These are phyloP conservation scores for Dendronephthya gigantea DNA, from an alignment of 64 coral and sea anemone species.

Conservation along the genomic window DNA sequence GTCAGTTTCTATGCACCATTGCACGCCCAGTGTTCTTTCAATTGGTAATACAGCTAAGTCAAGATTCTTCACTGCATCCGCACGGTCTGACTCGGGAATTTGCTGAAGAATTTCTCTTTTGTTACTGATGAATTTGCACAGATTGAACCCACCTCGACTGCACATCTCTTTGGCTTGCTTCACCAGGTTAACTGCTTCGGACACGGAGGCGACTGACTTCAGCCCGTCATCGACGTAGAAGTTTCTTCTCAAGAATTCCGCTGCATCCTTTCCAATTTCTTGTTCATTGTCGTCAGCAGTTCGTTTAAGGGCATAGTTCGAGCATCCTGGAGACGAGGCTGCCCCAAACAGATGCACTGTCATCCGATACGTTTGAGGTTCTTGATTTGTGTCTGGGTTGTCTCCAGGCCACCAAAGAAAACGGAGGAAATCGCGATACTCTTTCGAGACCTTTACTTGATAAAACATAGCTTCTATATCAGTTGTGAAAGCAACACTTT, in stretches of 20 bases:
- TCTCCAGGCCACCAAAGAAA: slow-evolving; percentile 29
- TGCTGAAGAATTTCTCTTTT: background rate
- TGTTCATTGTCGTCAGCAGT: slow-evolving; percentile 25
- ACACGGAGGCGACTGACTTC: background rate
- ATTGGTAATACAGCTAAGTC: slow-evolving; percentile 16
- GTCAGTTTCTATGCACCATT: slow-evolving; percentile 23
- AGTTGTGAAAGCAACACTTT: background rate
- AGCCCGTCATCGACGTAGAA: slow-evolving; percentile 35
- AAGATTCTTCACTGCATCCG: background rate
- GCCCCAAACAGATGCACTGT: slow-evolving; percentile 37
- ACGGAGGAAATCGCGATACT: slow-evolving; percentile 9
- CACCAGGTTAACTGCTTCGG: background rate
- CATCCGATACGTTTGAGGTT: slow-evolving; percentile 24
- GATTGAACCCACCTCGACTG: background rate
- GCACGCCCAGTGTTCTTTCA: background rate
- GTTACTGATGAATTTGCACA: slow-evolving; percentile 30
- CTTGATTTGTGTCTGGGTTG: background rate
- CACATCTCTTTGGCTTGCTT: slow-evolving; percentile 12
- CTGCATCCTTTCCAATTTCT: slow-evolving; percentile 9
- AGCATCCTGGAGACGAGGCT: slow-evolving; percentile 36
- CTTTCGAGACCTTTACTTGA: slow-evolving; percentile 15
- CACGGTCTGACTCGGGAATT: background rate
- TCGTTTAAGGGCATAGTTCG: slow-evolving; percentile 16
- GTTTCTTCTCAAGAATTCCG: slow-evolving; percentile 21
- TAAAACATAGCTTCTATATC: slow-evolving; percentile 29